phyloP scores from a whole-genome alignment of 2,113 vertebrate species.

The Columbina picui region DNA sequence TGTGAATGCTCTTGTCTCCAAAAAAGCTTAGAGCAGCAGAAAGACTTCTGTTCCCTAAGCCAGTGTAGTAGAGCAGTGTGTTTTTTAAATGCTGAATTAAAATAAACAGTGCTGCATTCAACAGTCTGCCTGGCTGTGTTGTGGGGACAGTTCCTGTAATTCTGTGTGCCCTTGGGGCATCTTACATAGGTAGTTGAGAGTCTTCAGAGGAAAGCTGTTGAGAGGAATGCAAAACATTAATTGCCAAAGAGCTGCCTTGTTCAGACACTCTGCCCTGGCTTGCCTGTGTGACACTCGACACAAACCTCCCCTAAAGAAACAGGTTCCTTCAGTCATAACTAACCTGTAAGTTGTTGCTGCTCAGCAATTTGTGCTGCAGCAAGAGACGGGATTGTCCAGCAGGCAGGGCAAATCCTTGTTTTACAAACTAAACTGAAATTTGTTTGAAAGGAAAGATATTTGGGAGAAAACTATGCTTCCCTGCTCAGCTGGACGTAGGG shows the following conservation, averaged over 20 bases:
- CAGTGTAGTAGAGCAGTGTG: neutral
- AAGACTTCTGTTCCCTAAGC: neutral
- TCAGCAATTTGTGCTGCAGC: neutral
- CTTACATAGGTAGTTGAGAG: neutral
- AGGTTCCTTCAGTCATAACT: neutral
- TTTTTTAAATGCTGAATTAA: slow-evolving; percentile 2
- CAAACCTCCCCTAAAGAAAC: neutral
- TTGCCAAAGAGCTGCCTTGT: neutral
- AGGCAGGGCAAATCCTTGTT: neutral
- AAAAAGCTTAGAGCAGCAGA: slow-evolving; percentile 45
- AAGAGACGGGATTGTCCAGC: neutral
- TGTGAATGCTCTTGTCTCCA: neutral
- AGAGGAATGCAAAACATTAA: neutral
- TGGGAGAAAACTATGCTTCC: neutral
- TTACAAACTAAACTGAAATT: neutral
- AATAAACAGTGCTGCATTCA: slow-evolving; percentile 2
- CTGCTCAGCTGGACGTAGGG: rapidly evolving
- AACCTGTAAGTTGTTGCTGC: neutral
- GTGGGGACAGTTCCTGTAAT: neutral
- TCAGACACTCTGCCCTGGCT: neutral
- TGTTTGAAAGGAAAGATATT: neutral
- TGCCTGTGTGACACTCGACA: neutral
- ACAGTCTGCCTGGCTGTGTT: neutral
- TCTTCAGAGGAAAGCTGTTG: neutral
- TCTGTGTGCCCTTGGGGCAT: neutral